Evolutionary conservation across 2,888 invertebrate species (phyloP).

Genomic region (Balanococcus diminutus): DNA sequence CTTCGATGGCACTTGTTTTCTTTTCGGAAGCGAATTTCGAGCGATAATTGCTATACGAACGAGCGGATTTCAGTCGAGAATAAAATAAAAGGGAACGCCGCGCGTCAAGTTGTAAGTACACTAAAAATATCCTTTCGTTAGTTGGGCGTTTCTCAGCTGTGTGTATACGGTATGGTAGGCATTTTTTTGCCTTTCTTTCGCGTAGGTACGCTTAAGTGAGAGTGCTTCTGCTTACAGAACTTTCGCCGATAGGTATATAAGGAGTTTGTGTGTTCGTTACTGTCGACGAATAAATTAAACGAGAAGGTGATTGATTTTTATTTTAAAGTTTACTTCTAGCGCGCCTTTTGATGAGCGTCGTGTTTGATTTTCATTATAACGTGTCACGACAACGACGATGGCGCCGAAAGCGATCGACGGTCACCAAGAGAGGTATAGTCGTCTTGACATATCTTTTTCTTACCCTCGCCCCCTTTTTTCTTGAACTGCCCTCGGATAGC

Average conservation of each 20-base stretch:
- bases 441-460: background rate
- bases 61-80: background rate
- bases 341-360: background rate
- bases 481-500: background rate
- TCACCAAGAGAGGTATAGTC: background rate
- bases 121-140: too few species aligned
- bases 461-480: background rate
- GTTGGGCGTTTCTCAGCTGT: background rate
- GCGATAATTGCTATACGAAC: background rate
- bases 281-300: constrained; percentile 1
- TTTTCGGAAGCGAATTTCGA: background rate
- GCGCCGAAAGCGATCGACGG: background rate
- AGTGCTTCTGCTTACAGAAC: background rate
- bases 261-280: background rate
- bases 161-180: too few species aligned
- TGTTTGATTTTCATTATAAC: constrained; percentile 4
- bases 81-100: background rate
- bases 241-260: background rate
- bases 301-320: constrained; percentile 5
- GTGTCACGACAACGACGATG: background rate
- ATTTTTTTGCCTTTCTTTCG: background rate
- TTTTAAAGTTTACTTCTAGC: background rate
- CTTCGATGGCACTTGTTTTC: background rate
- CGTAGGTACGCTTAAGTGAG: background rate
- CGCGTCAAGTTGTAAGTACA: too few species aligned